Conservation (phyloP, 2,888 invertebrate genomes). For the Adelphocoris suturalis region DNA sequence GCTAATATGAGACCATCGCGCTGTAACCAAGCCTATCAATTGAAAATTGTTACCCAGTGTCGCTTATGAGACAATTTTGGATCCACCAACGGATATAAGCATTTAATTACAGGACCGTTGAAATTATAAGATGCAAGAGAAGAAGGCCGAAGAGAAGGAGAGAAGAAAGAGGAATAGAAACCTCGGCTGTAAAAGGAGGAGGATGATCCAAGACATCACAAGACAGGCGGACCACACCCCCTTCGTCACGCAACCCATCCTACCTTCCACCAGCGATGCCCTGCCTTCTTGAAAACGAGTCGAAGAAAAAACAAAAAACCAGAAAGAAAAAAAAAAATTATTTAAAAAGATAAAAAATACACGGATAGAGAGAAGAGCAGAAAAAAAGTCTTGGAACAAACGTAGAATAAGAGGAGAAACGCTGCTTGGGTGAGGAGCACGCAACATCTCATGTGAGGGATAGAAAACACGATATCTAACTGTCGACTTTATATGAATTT, state of each 20-base stretch:
- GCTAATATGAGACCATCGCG: too few species aligned
- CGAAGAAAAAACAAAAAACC: conserved; percentile 46
- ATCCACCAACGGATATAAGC: not conserved
- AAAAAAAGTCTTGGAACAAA: conserved; percentile 53
- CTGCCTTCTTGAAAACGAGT: conserved; percentile 43
- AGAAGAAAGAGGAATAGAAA: conserved; percentile 11
- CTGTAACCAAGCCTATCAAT: too few species aligned
- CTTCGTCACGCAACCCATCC: conserved; percentile 70
- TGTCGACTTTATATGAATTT: conserved; percentile 65
- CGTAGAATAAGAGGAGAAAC: conserved; percentile 61
- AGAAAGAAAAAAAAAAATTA: not conserved
- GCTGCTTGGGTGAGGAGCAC: conserved; percentile 65
- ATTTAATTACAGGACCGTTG: not conserved
- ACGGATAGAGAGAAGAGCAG: conserved; percentile 44
- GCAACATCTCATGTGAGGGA: conserved; percentile 70
- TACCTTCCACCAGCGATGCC: not conserved
- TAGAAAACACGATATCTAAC: conserved; percentile 54
- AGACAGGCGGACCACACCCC: conserved; percentile 71
- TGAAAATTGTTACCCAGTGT: too few species aligned
- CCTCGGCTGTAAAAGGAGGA: conserved; percentile 50
- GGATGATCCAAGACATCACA: conserved; percentile 70
- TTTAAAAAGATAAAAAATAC: conserved; percentile 48
- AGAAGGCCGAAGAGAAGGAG: not conserved
- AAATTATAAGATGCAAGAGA: not conserved
- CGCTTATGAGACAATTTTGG: too few species aligned